phyloP scores from a whole-genome alignment of 2,797 vertebrate genomes.

The Crocidura indochinensis region DNA sequence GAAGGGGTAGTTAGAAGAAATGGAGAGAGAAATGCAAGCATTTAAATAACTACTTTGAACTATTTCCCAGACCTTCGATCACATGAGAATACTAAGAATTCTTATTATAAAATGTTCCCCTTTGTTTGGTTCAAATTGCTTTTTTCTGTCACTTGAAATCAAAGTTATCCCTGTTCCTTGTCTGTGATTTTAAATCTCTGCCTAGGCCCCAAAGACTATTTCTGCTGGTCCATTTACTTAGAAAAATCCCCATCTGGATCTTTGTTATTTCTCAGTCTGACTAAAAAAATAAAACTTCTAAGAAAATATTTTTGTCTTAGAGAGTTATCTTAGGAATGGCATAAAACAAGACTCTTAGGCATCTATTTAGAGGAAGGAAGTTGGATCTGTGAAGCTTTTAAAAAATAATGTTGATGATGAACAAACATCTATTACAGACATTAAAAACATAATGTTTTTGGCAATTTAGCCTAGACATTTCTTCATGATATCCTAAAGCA shows the following conservation, averaged over 20 bases:
- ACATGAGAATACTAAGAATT: conserved; percentile 10
- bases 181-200: conserved; percentile 17
- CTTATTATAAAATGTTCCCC: background rate
- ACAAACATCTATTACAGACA: background rate
- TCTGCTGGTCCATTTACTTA: background rate
- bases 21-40: background rate
- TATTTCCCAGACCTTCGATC: background rate
- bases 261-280: conserved; percentile 29
- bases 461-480: background rate
- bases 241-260: background rate
- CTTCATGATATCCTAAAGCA: too few relatives aligned
- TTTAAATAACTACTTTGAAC: conserved; percentile 27
- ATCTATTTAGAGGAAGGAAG: background rate
- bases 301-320: conserved; percentile 8
- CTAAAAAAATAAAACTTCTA: conserved; percentile 1
- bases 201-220: background rate
- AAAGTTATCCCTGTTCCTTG: conserved; percentile 3
- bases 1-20: background rate
- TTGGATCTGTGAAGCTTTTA: conserved; percentile 21
- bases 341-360: background rate
- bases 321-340: conserved; percentile 19
- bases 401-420: background rate
- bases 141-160: conserved; percentile 55
- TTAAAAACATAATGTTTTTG: background rate
- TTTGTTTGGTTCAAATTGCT: conserved; percentile 29